phyloP scores from a whole-genome alignment of 2,797 vertebrate species.

The Paramormyrops hopkinsi region DNA sequence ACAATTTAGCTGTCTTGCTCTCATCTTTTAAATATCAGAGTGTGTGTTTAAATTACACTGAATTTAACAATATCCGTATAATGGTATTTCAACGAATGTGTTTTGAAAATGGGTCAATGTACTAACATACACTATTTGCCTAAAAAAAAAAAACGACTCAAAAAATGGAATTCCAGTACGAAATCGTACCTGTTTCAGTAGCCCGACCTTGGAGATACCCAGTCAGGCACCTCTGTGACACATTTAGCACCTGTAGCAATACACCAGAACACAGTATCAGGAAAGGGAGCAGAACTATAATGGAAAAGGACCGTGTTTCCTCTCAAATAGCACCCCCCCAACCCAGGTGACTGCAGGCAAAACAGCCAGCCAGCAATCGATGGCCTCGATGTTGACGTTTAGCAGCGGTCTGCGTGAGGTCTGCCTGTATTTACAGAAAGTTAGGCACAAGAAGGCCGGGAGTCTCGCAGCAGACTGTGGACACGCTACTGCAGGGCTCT shows the following conservation, averaged over 20 bases:
- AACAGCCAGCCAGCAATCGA: not conserved
- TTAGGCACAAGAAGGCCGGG: not conserved
- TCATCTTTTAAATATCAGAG: slow-evolving; percentile 69
- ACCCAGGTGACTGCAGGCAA: not conserved
- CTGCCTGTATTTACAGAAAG: not conserved
- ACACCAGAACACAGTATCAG: not conserved
- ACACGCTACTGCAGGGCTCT: not conserved
- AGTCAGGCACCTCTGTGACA: slow-evolving; percentile 41
- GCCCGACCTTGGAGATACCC: slow-evolving; percentile 60
- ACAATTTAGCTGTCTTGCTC: slow-evolving; percentile 73
- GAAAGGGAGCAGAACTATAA: not conserved
- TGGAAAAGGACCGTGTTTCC: not conserved
- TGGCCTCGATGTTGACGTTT: not conserved
- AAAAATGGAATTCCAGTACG: slow-evolving; percentile 26
- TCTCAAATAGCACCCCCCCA: not conserved
- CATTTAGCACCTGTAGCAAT: slow-evolving; percentile 42
- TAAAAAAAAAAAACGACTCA: slow-evolving; percentile 25
- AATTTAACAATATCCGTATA: slow-evolving; percentile 62
- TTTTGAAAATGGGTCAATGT: slow-evolving; percentile 58
- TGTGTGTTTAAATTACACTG: slow-evolving; percentile 40
- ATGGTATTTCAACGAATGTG: slow-evolving; percentile 60
- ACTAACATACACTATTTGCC: slow-evolving; percentile 44
- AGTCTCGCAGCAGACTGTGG: not conserved
- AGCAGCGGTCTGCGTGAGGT: not conserved
- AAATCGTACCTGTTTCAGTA: slow-evolving; percentile 38